Conservation (phyloP, 1,140 invertebrate species). For the Meloidogyne floridensis region DNA sequence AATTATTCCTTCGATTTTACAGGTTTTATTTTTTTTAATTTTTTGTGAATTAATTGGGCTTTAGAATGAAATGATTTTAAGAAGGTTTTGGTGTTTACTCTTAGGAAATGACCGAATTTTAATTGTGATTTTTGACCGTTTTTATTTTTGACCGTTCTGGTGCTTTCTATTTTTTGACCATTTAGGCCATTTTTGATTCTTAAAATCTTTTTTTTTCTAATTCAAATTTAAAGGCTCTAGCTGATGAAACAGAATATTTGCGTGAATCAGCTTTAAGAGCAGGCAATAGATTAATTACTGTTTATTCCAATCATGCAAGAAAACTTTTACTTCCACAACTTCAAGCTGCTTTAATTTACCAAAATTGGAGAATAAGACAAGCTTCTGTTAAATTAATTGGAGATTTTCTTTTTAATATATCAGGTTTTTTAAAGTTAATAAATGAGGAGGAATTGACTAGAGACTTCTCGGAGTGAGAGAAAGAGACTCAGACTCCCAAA, state of each 20-base stretch:
- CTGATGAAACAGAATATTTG: constrained; percentile 98
- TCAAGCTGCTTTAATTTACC: constrained; percentile 88
- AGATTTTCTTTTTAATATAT: constrained; percentile 92
- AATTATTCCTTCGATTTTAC: constrained; percentile 94
- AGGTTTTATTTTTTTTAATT: constrained; percentile 68
- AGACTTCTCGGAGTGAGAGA: too few relatives aligned
- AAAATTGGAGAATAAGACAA: constrained; percentile 97
- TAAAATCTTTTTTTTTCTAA: neutral
- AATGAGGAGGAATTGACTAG: neutral
- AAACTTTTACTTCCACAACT: constrained; percentile 84
- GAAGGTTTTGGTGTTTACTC: too few relatives aligned
- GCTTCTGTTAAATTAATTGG: constrained; percentile 93
- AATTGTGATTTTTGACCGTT: too few relatives aligned
- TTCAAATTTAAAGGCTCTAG: constrained; percentile 74
- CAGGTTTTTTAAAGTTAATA: constrained; percentile 64
- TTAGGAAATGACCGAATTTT: too few relatives aligned
- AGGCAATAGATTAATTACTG: constrained; percentile 91
- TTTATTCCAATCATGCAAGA: constrained; percentile 94
- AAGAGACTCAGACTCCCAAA: too few relatives aligned
- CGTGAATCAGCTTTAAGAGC: constrained; percentile 92
- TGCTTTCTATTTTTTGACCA: too few relatives aligned
- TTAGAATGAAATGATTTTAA: too few relatives aligned
- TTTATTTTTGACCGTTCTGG: too few relatives aligned
- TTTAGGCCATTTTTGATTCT: too few relatives aligned
- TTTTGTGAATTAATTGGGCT: too few relatives aligned